phyloP scores from a whole-genome alignment of 2,797 vertebrate species.

The Microctenopoma steveboyesi region DNA sequence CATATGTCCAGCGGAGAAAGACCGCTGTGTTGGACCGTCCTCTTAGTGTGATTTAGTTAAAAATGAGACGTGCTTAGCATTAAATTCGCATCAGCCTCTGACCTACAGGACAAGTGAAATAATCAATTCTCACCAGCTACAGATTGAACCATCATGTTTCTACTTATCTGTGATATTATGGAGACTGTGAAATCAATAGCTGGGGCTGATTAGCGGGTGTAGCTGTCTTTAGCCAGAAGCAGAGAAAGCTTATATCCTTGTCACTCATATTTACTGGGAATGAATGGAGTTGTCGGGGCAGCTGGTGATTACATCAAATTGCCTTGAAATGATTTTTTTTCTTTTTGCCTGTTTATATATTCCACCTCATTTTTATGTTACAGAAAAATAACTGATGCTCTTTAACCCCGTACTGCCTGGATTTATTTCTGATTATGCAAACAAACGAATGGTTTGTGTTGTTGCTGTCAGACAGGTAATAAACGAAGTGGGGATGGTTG shows the following conservation, averaged over 20 bases:
- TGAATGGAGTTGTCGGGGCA: background rate
- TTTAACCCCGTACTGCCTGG: no score
- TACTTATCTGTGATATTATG: slow-evolving; percentile 63
- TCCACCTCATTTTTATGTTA: background rate
- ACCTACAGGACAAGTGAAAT: slow-evolving; percentile 52
- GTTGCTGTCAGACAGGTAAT: no score
- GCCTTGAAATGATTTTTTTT: background rate
- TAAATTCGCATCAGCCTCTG: slow-evolving; percentile 52
- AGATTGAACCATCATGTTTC: slow-evolving; percentile 71
- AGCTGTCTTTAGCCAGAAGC: slow-evolving; percentile 35
- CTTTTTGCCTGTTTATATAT: background rate
- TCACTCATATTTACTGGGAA: slow-evolving; percentile 22
- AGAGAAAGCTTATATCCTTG: background rate
- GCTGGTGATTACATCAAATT: background rate
- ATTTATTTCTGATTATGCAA: no score
- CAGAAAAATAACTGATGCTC: background rate
- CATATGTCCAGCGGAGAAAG: background rate
- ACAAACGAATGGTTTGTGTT: no score
- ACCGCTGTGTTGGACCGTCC: background rate
- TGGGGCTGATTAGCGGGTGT: slow-evolving; percentile 57
- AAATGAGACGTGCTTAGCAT: slow-evolving; percentile 53
- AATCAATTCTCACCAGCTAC: slow-evolving; percentile 60
- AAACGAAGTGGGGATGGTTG: no score
- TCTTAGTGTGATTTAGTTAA: slow-evolving; percentile 22
- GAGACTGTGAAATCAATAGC: slow-evolving; percentile 59